Base-by-base conservation (phyloP, 2,888 invertebrate genomes). In the Gryllus longicercus region DNA sequence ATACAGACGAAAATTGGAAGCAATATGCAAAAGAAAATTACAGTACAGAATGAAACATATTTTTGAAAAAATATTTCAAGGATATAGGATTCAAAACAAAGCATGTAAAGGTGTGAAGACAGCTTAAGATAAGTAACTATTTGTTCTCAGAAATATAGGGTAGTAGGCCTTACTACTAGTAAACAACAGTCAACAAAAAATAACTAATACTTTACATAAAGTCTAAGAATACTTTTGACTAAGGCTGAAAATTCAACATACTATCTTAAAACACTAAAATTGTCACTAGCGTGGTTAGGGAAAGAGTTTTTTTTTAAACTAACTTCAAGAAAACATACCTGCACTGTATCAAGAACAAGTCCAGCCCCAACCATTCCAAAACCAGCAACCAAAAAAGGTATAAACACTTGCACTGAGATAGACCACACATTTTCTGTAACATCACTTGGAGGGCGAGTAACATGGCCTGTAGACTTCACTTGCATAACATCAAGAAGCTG, bases 281-380 rank as follows among this genome's bases (percentile, higher is more conserved):
- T 38, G 8, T 38, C 38, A 38, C 38, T 38, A 38, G 38, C 74
- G 5, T 74, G 12, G 21, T 74, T 74, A 21, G 12, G 2, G 16
- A 76, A 38, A 49, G 50, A 77, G 21, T n/a, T 74, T n/a, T n/a
- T 18, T 21, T 74, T 5, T 1, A 8, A n/a, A 38, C 38, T 38
- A 38, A 38, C 38, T 38, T 38, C 38, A 38, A 38, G 38, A 38
- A 10, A 51, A 77, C 82, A 81, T 84, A 90, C 90, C 89, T 95
- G 95, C 78, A 96, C 96, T 83, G 92, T 87, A 86, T 96, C 96
- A 23, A 97, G 89, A n/a, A 96, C 89, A 81, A 96, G 89, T 84
- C 96, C 96, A 80, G 96, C 96, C 18, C 93, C 94, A 4, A 96
- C 96, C 94, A 95, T 96, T 80, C 96, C 96, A 85, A 95, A 93